A percentile compares a stretch with the other conserved stretches of the same genome.
Conservation (phyloP, 2,888 invertebrate species). For the Hemithea aestivaria region DNA sequence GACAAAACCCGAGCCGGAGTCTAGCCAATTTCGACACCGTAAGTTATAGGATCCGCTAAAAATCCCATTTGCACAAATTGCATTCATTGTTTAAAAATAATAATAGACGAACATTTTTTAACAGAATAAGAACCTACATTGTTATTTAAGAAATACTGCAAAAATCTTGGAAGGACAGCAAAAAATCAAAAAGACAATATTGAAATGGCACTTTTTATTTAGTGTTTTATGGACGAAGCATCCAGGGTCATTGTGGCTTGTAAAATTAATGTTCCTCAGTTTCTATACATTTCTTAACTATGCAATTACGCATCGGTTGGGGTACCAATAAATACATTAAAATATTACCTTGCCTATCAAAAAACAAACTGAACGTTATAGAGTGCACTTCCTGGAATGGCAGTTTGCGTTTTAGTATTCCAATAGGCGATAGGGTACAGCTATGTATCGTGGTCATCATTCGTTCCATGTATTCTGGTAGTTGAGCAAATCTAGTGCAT, state of each 20-base stretch:
- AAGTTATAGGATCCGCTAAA: slow-evolving; percentile 48
- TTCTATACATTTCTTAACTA: slow-evolving; percentile 2
- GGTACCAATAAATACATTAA: slow-evolving; percentile 5
- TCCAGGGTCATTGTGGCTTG: slow-evolving; percentile 17
- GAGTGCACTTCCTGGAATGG: slow-evolving; percentile 19
- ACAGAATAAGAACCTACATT: slow-evolving; percentile 35
- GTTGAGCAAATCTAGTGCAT: slow-evolving; percentile 51
- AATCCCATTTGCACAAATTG: slow-evolving; percentile 67
- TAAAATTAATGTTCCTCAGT: slow-evolving; percentile 18
- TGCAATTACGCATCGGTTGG: slow-evolving; percentile 2
- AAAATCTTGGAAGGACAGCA: slow-evolving; percentile 41
- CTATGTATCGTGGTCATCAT: slow-evolving; percentile 17
- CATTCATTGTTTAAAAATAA: slow-evolving; percentile 43
- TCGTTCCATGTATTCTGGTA: slow-evolving; percentile 29
- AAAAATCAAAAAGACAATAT: slow-evolving; percentile 26
- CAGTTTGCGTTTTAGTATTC: slow-evolving; percentile 15
- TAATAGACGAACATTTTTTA: slow-evolving; percentile 39
- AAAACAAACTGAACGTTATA: slow-evolving; percentile 4
- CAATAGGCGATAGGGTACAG: slow-evolving; percentile 4
- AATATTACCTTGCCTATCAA: slow-evolving; percentile 4
- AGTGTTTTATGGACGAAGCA: slow-evolving; percentile 10
- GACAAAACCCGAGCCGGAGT: slow-evolving; percentile 52
- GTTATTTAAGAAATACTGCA: slow-evolving; percentile 43
- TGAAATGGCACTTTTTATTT: slow-evolving; percentile 25
- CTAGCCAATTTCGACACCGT: slow-evolving; percentile 42